phyloP scores from a whole-genome alignment of 2,888 invertebrate genomes.

The Drosophila austrosaltans region DNA sequence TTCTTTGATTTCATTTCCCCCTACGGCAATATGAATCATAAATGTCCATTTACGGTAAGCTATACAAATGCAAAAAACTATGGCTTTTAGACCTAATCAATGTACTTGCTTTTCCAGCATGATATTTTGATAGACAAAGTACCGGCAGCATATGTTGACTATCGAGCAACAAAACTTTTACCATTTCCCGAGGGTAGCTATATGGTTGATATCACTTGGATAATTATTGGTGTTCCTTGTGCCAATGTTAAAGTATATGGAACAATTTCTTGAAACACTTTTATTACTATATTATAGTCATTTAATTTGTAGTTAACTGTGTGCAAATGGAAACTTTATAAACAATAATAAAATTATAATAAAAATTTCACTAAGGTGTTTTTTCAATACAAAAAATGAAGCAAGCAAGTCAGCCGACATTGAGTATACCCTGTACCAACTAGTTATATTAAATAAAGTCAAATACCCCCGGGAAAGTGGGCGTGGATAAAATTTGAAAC shows the following conservation, averaged over 20 bases:
- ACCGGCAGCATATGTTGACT: background rate
- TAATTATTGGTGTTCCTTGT: background rate
- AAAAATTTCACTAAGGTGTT: no score
- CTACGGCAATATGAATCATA: constrained; percentile 27
- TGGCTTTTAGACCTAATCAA: background rate
- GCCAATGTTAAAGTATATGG: constrained; percentile 4
- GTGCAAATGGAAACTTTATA: no score
- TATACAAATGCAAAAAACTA: no score
- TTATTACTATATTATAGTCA: no score
- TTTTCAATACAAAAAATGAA: no score
- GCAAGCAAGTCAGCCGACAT: no score
- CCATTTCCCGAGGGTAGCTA: constrained; percentile 28
- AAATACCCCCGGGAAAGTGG: no score
- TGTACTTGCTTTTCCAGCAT: constrained; percentile 13
- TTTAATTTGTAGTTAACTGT: no score
- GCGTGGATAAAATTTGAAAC: no score
- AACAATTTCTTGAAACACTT: background rate
- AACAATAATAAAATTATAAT: no score
- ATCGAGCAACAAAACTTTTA: background rate
- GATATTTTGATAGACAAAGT: constrained; percentile 26
- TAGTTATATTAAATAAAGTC: no score
- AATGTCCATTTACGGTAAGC: constrained; percentile 29
- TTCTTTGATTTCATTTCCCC: background rate
- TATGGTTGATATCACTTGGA: background rate
- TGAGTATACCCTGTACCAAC: no score